Evolutionary conservation across 37 sponge, comb jelly and placozoan genomes (phyloP), one percentile per base, ranked within the genome.

Genomic region (Dysidea cf. avara): DNA sequence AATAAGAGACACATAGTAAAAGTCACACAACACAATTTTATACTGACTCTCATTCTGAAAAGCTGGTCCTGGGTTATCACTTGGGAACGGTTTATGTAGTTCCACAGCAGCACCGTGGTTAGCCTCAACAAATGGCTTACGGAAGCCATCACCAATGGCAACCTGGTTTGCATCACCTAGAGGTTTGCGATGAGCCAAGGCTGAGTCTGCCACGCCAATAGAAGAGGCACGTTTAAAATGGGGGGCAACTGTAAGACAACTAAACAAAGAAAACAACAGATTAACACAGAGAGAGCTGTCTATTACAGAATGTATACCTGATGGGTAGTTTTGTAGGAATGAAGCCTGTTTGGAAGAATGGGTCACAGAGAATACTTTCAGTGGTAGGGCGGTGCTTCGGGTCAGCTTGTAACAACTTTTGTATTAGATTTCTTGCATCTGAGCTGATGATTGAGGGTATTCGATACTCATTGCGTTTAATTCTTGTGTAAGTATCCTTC

Each of bases 401-500:
- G 55, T 96, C 74, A 18, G 78, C 71, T 7, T 72, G 66, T 30
- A 96, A 78, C 43, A 96, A 75, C 24, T 66, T 57, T 1, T 74
- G 71, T 53, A 96, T 96, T 31, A 96, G 81, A 57, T 52, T 37
- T 21, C 82, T 68, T 39, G 96, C 92, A n/a, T 56, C 47, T 16
- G 73, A 59, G 25, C 79, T 73, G 39, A 96, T 75, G 49, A 82
- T 67, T 1, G 80, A 81, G 0, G 96, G 96, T 28, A 92, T 83
- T 53, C 81, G 82, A 53, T 89, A 96, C 81, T 96, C 90, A 40
- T 92, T 92, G 18, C 83, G 64, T 62, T 86, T 88, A 55, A 96
- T 96, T 14, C 72, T 64, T 7, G 76, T 71, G 72, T 92, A 96
- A 9, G 96, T 96, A 37, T 96, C 96, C 55, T 92, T 88, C 21